Evolutionary conservation across 2,797 vertebrate genomes (phyloP), one percentile per base, ranked within the genome.

Genomic region (Onychomys torridus): DNA sequence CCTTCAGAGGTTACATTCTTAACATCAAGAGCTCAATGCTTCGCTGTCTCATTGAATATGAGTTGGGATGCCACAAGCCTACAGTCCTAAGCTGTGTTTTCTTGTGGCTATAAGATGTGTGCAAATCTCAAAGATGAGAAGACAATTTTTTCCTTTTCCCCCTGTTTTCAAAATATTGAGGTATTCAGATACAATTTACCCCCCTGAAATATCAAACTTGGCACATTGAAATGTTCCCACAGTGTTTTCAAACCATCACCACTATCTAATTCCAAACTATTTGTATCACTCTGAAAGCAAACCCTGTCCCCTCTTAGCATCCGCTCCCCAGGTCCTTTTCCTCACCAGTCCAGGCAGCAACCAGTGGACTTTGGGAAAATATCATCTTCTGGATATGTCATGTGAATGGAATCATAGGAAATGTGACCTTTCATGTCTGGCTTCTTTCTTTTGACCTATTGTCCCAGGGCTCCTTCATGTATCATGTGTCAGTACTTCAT

Each of bases 401-500:
- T 91, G 52, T 76, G 65, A 83, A 65, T 43, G 61, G 65, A 83
- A 63, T 87, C 63, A 71, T 75, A 49, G 2, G 85, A 63, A 87
- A 65, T 27, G 9, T 76, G 40, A 55, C n/a, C 29, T 83, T 96
- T 65, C 65, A 19, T 65, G 57, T 84, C 34, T n/a, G 27, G 43
- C 71, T 91, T 84, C 4, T 91, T 95, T 89, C n/a, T 69, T 73
- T 49, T 43, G 32, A 34, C 32, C 59, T 82, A 65, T 84, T 55
- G 29, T 85, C 90, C 90, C 89, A 85, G 95, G 34, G 37, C 81
- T 95, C 90, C 83, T 34, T 77, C 65, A 73, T 6, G 5, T 61
- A 23, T 19, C 14, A 13, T 43, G 37, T 59, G 76, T 90, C 57
- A 55, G 34, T 40, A 77, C 6, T 57, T 61, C 7, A 6, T 81